phyloP scores from a whole-genome alignment of 2,888 invertebrate species.

The Bombyx huttoni region DNA sequence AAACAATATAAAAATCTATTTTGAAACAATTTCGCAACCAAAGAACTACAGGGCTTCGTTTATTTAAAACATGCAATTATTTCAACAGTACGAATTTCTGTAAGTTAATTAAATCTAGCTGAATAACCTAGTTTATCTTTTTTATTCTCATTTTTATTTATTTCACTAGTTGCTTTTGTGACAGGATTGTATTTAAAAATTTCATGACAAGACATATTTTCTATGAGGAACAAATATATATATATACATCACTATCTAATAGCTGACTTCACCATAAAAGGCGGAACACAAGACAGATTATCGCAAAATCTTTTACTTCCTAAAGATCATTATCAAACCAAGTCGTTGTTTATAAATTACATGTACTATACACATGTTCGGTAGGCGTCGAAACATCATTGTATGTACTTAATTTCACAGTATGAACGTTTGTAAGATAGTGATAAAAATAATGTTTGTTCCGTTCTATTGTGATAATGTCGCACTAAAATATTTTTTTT shows the following conservation, averaged over 20 bases:
- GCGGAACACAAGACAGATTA: neutral
- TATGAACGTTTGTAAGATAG: neutral
- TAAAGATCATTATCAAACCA: constrained; percentile 3
- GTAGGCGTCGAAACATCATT: neutral
- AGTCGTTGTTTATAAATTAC: constrained; percentile 5
- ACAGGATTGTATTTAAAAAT: no score
- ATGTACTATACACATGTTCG: neutral
- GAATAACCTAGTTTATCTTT: no score
- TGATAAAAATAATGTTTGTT: neutral
- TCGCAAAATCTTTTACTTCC: neutral
- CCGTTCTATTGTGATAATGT: neutral
- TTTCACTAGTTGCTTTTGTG: no score
- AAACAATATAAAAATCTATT: no score
- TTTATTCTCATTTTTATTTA: no score
- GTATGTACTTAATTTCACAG: neutral
- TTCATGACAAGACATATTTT: no score
- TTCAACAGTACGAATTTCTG: no score
- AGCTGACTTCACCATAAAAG: neutral
- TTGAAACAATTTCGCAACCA: no score
- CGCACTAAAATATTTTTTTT: no score
- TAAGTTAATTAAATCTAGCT: no score
- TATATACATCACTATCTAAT: neutral
- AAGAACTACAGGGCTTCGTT: no score
- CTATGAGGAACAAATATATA: neutral
- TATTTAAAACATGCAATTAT: no score